Evolutionary conservation across 2,797 vertebrate genomes (phyloP).

Genomic region (Sebastes glaucus): DNA sequence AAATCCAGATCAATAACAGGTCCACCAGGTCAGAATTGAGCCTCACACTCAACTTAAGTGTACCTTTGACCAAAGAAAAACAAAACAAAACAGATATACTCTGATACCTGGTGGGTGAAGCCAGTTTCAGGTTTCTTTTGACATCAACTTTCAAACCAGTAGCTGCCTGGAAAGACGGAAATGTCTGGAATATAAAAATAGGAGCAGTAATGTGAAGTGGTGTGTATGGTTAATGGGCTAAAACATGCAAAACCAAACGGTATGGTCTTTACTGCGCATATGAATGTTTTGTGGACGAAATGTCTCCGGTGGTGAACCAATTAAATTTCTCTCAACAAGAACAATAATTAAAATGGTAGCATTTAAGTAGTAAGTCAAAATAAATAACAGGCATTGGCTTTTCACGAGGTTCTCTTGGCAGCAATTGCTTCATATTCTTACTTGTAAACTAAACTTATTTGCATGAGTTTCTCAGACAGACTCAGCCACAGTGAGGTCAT

Average conservation of each 20-base stretch:
- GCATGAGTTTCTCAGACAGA: neutral
- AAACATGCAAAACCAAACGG: neutral
- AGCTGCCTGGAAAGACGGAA: neutral
- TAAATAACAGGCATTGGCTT: neutral
- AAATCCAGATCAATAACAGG: too few species aligned
- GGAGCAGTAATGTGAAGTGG: neutral
- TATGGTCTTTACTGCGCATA: neutral
- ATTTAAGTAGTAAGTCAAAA: neutral
- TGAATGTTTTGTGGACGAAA: neutral
- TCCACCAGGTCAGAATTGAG: too few species aligned
- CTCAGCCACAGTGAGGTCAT: neutral
- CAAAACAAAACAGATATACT: too few species aligned
- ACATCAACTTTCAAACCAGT: neutral
- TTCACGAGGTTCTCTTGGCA: neutral
- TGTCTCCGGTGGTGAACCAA: neutral
- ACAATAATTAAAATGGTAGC: neutral
- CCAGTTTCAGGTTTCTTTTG: neutral
- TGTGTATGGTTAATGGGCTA: neutral
- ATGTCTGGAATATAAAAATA: neutral
- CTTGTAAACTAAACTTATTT: neutral
- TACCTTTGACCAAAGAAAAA: too few species aligned
- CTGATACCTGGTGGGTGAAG: neutral
- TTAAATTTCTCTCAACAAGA: neutral
- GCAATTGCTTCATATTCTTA: too few species aligned
- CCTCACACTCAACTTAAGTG: too few species aligned